These are phyloP conservation scores for Cephus rjabovi DNA, from an alignment of 2,888 invertebrate species.

Conservation along the genomic window DNA sequence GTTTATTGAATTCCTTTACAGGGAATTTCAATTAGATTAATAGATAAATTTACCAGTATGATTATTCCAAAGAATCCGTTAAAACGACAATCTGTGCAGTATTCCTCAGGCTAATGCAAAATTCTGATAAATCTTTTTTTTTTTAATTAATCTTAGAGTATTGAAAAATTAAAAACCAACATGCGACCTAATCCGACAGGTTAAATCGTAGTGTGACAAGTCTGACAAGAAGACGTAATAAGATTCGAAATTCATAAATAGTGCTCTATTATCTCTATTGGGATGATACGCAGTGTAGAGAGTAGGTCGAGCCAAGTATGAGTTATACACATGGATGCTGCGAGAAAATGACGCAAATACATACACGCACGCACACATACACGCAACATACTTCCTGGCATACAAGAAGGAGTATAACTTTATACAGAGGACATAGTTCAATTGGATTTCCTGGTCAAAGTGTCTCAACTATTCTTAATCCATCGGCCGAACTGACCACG, in stretches of 20 bases:
- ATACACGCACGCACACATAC: neutral
- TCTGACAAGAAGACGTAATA: neutral
- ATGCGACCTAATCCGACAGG: neutral
- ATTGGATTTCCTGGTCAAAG: neutral
- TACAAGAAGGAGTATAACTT: neutral
- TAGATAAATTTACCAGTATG: no score
- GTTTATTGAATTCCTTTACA: neutral
- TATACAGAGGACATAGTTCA: neutral
- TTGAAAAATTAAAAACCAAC: no score
- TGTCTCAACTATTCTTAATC: constrained; percentile 60
- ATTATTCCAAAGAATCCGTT: no score
- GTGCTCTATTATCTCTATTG: neutral
- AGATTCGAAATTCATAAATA: neutral
- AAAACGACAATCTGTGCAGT: neutral
- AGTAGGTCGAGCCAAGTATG: neutral
- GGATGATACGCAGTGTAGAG: neutral
- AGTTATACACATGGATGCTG: neutral
- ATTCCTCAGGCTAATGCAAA: neutral
- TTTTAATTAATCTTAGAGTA: no score
- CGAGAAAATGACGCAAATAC: neutral
- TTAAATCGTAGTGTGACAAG: neutral
- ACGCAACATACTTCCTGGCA: neutral
- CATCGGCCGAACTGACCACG: constrained; percentile 56
- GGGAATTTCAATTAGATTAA: neutral
- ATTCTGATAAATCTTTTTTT: neutral